Base-by-base conservation (phyloP, 2,113 vertebrate species). In the Podarcis cretensis region DNA sequence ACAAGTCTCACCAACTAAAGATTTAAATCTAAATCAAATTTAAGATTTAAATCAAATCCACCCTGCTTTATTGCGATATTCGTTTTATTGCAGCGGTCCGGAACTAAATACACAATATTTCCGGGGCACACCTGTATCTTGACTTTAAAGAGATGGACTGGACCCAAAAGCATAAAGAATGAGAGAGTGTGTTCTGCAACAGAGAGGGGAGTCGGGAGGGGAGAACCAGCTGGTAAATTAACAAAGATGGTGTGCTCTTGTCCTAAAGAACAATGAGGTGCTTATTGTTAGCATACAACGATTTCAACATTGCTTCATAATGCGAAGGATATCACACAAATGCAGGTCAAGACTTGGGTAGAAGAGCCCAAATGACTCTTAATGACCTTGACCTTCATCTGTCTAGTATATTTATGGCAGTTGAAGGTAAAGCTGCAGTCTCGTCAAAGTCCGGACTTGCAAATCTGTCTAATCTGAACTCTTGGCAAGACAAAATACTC, bases 361-460 rank as follows among this genome's bases (percentile, higher is more conserved):
- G 23, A 89, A 66, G 37, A 92, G 65, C 35, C 81, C 23, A 14
- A 84, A 3, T 9, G 54, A 91, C 54, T 25, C 65, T 43, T 43
- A 79, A 84, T 21, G 73, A 92, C 65, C 83, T 91, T 74, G 83
- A 90, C 68, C 57, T 86, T 37, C 21, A 4, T 73, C 73, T 6
- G 18, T 83, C 90, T 89, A 35, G 9, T 43, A 54, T 86, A 84
- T 76, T 59, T 82, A 65, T 14, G 40, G 18, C 48, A 90, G 88
- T 80, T 86, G 85, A 35, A 83, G 89, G 78, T 32, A 92, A 90
- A 81, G 87, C 79, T 32, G 40, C 68, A 88, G 80, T 27, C 84
- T 8, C 9, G 76, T 80, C 84, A 94, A 92, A 89, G 89, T 95
- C 83, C 87, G 88, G 66, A 92, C 88, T 88, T 88, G 91, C 84